Evolutionary conservation across 2,888 invertebrate genomes (phyloP), one percentile per base, ranked within the genome.

Genomic region (Epinotia bilunana): DNA sequence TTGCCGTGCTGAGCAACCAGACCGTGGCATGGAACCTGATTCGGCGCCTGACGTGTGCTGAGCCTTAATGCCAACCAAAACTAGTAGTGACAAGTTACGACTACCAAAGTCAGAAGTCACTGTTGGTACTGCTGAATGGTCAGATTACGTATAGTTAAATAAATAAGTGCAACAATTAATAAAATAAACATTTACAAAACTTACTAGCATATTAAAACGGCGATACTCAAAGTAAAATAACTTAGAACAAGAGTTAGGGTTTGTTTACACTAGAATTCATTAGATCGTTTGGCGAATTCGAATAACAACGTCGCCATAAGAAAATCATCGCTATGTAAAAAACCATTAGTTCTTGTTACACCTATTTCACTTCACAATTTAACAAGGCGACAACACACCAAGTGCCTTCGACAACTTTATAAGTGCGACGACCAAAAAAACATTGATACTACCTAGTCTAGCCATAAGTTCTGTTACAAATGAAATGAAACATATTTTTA

Each of bases 341-440:
- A 28, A 6, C 60, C 16, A 20, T 57, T 20, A 20, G 18, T 57
- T 60, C 60, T 28, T 28, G 60, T 60, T 33, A 28, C n/a, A n/a
- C 7, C 33, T 33, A 61, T n/a, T 53, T 62, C 23, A 23, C 13
- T 68, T 39, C 16, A 58, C 43, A 23, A 11, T 58, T 67, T 12
- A 69, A 13, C 39, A 73, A 74, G 13, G 55, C 58, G 57, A 60
- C 69, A 60, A 60, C 69, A 69, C 69, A 67, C 57, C 69, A 60
- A 69, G 69, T 69, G 69, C 58, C 69, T 60, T 58, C 69, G 46
- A 60, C 69, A 39, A 18, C 9, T 7, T 20, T 68, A 60, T 12
- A 69, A 16, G 69, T 69, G 69, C 69, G 3, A 69, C 58, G 28
- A 61, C 61, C 33, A 60, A 60, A 46, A 11, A 20, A 69, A 69